These are phyloP conservation scores for Sinonovacula constricta DNA, from an alignment of 1,140 invertebrate genomes.

Conservation along the genomic window DNA sequence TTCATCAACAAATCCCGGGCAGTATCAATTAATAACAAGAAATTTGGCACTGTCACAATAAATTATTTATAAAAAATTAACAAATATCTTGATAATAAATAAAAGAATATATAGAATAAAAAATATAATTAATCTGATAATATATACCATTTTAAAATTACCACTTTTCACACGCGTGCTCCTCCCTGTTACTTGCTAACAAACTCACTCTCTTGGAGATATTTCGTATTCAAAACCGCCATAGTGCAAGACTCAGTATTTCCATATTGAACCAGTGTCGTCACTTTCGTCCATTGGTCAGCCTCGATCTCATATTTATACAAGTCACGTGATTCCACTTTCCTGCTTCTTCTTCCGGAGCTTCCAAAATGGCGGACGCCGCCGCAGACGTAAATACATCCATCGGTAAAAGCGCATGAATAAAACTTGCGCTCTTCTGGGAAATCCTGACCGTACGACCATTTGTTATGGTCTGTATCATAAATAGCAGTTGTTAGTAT, in stretches of 20 bases:
- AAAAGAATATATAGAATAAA: too few relatives aligned
- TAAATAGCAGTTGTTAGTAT: slow-evolving; percentile 63
- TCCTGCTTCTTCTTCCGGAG: slow-evolving; percentile 47
- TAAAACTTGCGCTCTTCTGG: slow-evolving; percentile 67
- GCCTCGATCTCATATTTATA: slow-evolving; percentile 61
- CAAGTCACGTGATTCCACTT: slow-evolving; percentile 64
- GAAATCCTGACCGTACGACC: slow-evolving; percentile 65
- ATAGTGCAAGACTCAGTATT: slow-evolving; percentile 56
- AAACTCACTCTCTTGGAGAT: slow-evolving; percentile 63
- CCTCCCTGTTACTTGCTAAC: too few relatives aligned
- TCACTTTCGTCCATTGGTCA: slow-evolving; percentile 60
- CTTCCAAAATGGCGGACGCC: slow-evolving; percentile 56
- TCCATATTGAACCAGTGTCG: slow-evolving; percentile 61
- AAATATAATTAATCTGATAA: too few relatives aligned
- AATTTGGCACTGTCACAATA: too few relatives aligned
- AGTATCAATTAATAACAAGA: too few relatives aligned
- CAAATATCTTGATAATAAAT: too few relatives aligned
- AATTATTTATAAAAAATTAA: too few relatives aligned
- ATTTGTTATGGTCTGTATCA: slow-evolving; percentile 63
- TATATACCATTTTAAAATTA: too few relatives aligned
- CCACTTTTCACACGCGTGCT: too few relatives aligned
- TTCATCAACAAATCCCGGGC: too few relatives aligned
- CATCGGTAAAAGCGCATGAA: slow-evolving; percentile 48
- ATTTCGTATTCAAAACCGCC: slow-evolving; percentile 62
- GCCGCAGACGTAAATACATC: slow-evolving; percentile 65